Evolutionary conservation across 1,140 invertebrate genomes (phyloP).

Genomic region (Heterodera carotae): DNA sequence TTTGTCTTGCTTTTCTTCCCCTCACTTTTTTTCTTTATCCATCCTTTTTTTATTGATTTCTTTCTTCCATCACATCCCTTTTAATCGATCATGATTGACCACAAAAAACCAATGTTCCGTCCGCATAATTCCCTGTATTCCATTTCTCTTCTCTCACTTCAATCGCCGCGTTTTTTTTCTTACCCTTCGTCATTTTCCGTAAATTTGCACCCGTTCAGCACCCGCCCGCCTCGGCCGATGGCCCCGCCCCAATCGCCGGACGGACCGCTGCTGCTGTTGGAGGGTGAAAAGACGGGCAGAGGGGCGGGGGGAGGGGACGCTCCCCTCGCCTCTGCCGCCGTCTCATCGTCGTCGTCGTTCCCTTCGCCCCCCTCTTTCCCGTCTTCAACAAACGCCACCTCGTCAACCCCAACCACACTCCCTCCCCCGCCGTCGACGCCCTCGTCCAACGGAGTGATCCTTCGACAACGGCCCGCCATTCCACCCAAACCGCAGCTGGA

Average conservation of each 20-base stretch:
- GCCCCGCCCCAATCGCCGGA: slow-evolving; percentile 4
- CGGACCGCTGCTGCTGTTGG: background rate
- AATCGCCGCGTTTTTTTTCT: background rate
- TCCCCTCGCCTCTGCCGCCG: background rate
- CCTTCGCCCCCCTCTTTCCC: background rate
- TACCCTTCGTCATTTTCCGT: background rate
- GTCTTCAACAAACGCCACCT: background rate
- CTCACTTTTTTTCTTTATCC: no score
- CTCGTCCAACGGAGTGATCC: background rate
- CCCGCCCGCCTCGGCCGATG: background rate
- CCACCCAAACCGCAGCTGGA: slow-evolving; percentile 56
- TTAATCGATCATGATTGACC: background rate
- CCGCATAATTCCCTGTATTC: background rate
- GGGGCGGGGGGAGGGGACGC: slow-evolving; percentile 5
- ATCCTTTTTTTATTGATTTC: no score
- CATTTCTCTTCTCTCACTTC: background rate
- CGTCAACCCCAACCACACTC: background rate
- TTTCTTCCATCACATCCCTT: background rate
- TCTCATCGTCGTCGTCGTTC: background rate
- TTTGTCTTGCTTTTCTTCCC: no score
- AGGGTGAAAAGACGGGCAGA: background rate
- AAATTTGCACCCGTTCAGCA: slow-evolving; percentile 5
- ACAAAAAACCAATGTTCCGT: no score
- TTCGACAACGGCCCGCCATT: slow-evolving; percentile 33
- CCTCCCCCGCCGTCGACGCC: background rate